Percentiles rank a stretch among this genome's conserved stretches.
These are phyloP conservation scores for Anabas testudineus DNA, from an alignment of 2,797 vertebrate species.

Conservation along the genomic window DNA sequence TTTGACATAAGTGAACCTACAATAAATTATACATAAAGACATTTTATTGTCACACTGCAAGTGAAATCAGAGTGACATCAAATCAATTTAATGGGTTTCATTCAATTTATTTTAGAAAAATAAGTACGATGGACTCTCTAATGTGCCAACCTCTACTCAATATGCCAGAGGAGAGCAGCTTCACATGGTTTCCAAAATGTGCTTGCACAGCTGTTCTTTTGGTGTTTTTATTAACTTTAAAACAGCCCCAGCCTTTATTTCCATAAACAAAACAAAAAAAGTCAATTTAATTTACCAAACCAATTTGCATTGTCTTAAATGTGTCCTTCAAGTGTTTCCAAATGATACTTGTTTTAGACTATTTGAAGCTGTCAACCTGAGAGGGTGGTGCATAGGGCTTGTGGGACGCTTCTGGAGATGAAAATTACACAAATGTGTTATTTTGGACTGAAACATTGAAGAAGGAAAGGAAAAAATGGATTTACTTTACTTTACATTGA, in stretches of 20 bases:
- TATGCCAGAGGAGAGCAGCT: slow-evolving; percentile 29
- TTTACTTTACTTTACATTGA: slow-evolving; percentile 6
- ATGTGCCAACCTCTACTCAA: slow-evolving; percentile 5
- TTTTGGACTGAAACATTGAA: background rate
- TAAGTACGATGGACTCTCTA: background rate
- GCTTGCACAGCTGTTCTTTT: slow-evolving; percentile 44
- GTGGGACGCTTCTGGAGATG: too few species aligned
- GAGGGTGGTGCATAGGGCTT: background rate
- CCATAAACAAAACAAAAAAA: background rate
- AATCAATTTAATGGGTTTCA: slow-evolving; percentile 11
- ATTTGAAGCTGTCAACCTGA: background rate
- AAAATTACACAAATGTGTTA: background rate
- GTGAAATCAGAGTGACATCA: background rate
- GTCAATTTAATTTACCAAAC: background rate
- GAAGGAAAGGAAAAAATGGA: slow-evolving; percentile 3
- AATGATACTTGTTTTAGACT: background rate
- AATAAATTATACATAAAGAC: background rate
- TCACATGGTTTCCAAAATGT: slow-evolving; percentile 22
- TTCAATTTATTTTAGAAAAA: background rate
- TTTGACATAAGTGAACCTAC: background rate
- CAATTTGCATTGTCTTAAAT: background rate
- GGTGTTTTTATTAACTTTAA: slow-evolving; percentile 33
- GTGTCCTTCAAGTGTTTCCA: background rate
- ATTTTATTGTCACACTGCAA: background rate
- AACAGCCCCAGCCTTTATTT: slow-evolving; percentile 1